A percentile compares a stretch with the other conserved stretches of the same genome.
Conservation (phyloP, 2,888 invertebrate genomes). For the Cephonodes hylas region DNA sequence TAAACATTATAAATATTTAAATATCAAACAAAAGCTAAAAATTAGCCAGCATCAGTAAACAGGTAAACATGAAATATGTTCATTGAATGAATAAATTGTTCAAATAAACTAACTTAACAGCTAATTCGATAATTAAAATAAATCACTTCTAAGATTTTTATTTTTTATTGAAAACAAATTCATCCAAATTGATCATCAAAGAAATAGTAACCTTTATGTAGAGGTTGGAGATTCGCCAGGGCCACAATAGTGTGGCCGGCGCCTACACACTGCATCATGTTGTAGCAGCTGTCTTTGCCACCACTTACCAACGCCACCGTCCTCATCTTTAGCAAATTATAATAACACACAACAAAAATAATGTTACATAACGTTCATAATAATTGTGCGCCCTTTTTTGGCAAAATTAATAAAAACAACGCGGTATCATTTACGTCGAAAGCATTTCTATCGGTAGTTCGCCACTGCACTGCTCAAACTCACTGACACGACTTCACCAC, state of each 20-base stretch:
- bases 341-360: constrained; percentile 51
- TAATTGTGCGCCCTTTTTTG: constrained; percentile 57
- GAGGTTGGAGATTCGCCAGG: constrained; percentile 96
- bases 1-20: background rate
- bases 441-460: constrained; percentile 47
- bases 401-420: constrained; percentile 55
- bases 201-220: constrained; percentile 84
- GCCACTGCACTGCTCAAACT: constrained; percentile 29
- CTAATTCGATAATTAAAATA: background rate
- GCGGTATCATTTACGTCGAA: constrained; percentile 49
- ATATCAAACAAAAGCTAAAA: background rate
- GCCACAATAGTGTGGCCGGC: constrained; percentile 98
- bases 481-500: constrained; percentile 41
- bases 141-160: background rate
- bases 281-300: constrained; percentile 99
- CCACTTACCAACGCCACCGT: constrained; percentile 96
- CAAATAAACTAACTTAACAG: background rate
- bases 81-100: constrained; percentile 17
- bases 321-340: constrained; percentile 83
- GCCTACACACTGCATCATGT: constrained; percentile 98
- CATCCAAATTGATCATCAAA: constrained; percentile 34
- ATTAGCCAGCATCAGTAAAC: background rate
- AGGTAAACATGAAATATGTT: background rate
- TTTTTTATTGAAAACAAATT: constrained; percentile 14
- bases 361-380: constrained; percentile 75